Evolutionary conservation across 2,888 invertebrate species (phyloP).

Genomic region (Lingula anatina): DNA sequence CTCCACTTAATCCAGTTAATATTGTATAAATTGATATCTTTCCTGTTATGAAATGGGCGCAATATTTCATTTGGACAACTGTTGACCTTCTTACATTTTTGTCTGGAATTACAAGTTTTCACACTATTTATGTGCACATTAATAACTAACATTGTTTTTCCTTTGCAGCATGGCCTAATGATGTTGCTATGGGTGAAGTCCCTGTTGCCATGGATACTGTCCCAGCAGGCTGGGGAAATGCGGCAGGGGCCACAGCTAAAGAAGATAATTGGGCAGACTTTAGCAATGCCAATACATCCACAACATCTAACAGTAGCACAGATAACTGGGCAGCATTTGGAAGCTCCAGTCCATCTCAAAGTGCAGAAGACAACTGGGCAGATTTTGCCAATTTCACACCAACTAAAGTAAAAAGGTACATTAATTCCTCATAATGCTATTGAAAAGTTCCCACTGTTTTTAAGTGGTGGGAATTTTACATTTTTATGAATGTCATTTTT

Average conservation of each 20-base stretch:
- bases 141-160: too few species aligned
- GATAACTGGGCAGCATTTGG: background rate
- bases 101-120: too few species aligned
- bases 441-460: too few species aligned
- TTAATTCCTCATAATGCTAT: background rate
- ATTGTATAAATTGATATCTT: too few species aligned
- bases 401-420: background rate
- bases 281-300: constrained; percentile 7
- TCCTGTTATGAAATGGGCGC: too few species aligned
- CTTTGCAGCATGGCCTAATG: too few species aligned
- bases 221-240: constrained; percentile 39
- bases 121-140: too few species aligned
- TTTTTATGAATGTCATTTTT: too few species aligned
- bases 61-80: too few species aligned
- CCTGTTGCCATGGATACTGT: constrained; percentile 49
- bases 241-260: constrained; percentile 7
- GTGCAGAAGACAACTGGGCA: constrained; percentile 8
- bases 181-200: constrained; percentile 29
- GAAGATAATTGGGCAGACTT: constrained; percentile 24
- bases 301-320: constrained; percentile 14
- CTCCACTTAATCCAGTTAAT: too few species aligned
- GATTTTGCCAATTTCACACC: constrained; percentile 4
- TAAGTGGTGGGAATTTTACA: too few species aligned
- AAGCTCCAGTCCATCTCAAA: background rate
- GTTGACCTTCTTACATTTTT: too few species aligned